Conservation (phyloP, 1,140 invertebrate genomes). For the Dendrolimus punctatus region DNA sequence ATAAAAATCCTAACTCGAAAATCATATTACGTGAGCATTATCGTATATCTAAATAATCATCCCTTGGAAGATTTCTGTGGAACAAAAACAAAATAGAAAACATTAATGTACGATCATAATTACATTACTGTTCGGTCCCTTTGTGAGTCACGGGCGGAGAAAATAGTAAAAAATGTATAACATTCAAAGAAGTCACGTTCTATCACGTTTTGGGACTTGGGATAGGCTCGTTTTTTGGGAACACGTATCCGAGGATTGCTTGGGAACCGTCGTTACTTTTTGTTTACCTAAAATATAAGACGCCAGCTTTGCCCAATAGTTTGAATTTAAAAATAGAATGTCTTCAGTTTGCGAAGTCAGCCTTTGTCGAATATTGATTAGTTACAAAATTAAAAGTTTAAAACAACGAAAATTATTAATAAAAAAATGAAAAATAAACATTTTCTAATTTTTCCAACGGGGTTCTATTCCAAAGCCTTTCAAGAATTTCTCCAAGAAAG, state of each 20-base stretch:
- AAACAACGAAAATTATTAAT: too few relatives aligned
- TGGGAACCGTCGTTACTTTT: neutral
- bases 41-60: neutral
- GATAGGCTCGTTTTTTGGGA: conserved; percentile 1
- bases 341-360: too few relatives aligned
- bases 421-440: too few relatives aligned
- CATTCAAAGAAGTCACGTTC: conserved; percentile 37
- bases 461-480: too few relatives aligned
- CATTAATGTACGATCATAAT: conserved; percentile 31
- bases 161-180: conserved; percentile 14
- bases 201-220: conserved; percentile 28
- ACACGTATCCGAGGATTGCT: neutral
- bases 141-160: conserved; percentile 37
- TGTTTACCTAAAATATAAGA: neutral
- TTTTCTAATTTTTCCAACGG: too few relatives aligned
- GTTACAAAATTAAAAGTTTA: too few relatives aligned
- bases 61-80: neutral
- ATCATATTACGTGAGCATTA: too few relatives aligned
- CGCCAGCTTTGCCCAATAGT: conserved; percentile 1
- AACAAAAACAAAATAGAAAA: conserved; percentile 17
- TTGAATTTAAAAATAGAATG: too few relatives aligned
- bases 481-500: too few relatives aligned
- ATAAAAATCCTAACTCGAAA: too few relatives aligned
- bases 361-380: too few relatives aligned
- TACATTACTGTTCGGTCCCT: conserved; percentile 32